A percentile compares a stretch with the other conserved stretches of the same genome.
Evolutionary conservation across 2,797 vertebrate genomes (phyloP).

Genomic region (Avahi laniger): DNA sequence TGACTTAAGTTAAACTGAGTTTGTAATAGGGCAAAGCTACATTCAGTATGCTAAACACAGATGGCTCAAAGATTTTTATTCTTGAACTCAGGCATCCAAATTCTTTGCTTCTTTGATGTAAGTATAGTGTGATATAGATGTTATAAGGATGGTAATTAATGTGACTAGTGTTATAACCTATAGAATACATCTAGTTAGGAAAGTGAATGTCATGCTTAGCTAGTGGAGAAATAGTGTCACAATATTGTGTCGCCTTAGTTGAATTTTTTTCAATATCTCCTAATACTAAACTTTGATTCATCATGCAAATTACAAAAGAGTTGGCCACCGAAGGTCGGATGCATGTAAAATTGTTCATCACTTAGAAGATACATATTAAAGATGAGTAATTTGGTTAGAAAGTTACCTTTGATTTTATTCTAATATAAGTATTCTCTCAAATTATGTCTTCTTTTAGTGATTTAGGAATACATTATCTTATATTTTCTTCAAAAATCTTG

Average conservation of each 20-base stretch:
- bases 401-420: background rate
- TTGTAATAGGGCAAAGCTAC: background rate
- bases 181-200: background rate
- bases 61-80: constrained; percentile 9
- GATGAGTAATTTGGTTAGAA: background rate
- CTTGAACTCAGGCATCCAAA: background rate
- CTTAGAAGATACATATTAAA: background rate
- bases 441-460: background rate
- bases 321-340: background rate
- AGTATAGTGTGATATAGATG: background rate
- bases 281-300: background rate
- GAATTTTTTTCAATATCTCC: constrained; percentile 22
- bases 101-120: background rate
- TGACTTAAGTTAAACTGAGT: background rate
- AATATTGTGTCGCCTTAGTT: background rate
- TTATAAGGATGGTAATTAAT: background rate
- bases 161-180: background rate
- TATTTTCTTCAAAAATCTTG: background rate
- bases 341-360: background rate
- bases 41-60: background rate
- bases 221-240: background rate
- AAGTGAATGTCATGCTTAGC: background rate
- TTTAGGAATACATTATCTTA: background rate
- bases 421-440: background rate
- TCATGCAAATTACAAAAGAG: background rate